A percentile compares a stretch with the other conserved stretches of the same genome.
These are phyloP conservation scores for Tylochromis polylepis DNA, from an alignment of 2,113 vertebrate genomes.

Conservation along the genomic window DNA sequence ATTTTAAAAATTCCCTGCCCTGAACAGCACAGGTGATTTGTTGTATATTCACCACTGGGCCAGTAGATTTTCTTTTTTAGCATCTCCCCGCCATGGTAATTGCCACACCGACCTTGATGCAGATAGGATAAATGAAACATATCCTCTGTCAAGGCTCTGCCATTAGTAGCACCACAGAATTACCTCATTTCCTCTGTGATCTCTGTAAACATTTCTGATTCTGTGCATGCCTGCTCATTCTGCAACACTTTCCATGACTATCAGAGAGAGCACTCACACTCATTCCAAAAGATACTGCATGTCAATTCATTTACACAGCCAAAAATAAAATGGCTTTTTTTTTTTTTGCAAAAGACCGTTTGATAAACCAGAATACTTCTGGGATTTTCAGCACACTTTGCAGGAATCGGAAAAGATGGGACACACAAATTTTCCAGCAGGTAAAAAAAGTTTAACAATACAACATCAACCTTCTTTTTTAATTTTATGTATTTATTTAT, in stretches of 20 bases:
- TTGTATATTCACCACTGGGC: slow-evolving; percentile 49
- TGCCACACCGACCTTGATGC: slow-evolving; percentile 64
- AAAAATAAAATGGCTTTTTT: slow-evolving; percentile 7
- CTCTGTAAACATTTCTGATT: slow-evolving; percentile 55
- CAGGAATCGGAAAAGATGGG: not conserved
- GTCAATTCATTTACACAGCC: slow-evolving; percentile 20
- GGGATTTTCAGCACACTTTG: not conserved
- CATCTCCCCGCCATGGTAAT: slow-evolving; percentile 45
- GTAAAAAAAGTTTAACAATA: not conserved
- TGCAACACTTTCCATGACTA: not conserved
- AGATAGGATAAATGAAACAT: slow-evolving; percentile 66
- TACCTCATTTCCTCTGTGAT: slow-evolving; percentile 59
- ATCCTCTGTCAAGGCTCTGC: slow-evolving; percentile 56
- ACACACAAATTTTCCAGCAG: not conserved
- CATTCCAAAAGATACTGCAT: slow-evolving; percentile 9
- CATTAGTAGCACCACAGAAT: slow-evolving; percentile 55
- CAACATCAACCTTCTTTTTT: not conserved
- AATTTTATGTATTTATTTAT: accelerated
- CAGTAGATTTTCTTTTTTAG: slow-evolving; percentile 47
- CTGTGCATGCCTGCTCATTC: slow-evolving; percentile 16
- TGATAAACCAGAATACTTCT: not conserved
- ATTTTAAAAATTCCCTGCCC: slow-evolving; percentile 51
- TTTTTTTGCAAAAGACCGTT: not conserved
- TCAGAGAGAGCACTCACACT: not conserved
- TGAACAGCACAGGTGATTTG: slow-evolving; percentile 61